phyloP scores from a whole-genome alignment of 2,888 invertebrate species.

The Deilephila elpenor region DNA sequence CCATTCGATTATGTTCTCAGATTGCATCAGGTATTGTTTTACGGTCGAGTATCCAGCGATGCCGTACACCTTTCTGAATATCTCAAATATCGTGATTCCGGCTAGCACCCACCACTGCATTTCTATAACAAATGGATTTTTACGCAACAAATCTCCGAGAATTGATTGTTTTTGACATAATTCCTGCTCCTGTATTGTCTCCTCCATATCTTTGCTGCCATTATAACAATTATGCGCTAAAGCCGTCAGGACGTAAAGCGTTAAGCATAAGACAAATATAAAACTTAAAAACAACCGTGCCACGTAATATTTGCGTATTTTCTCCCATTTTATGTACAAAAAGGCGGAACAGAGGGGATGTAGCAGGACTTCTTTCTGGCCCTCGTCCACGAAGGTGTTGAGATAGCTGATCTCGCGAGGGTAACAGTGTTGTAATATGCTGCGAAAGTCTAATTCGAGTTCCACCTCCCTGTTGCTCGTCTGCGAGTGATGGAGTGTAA shows the following conservation, averaged over 20 bases:
- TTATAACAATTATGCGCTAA: slow-evolving; percentile 94
- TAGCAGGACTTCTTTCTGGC: slow-evolving; percentile 93
- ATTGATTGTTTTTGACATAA: slow-evolving; percentile 92
- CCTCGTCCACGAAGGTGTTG: slow-evolving; percentile 94
- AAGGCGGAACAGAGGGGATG: slow-evolving; percentile 96
- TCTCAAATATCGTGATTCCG: slow-evolving; percentile 91
- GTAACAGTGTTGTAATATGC: slow-evolving; percentile 92
- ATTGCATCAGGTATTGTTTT: slow-evolving; percentile 92
- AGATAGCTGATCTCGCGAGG: slow-evolving; percentile 94
- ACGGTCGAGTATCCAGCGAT: slow-evolving; percentile 92
- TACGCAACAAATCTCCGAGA: slow-evolving; percentile 89
- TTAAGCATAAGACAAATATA: slow-evolving; percentile 91
- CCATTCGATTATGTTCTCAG: slow-evolving; percentile 95
- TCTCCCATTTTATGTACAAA: slow-evolving; percentile 94
- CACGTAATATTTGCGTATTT: slow-evolving; percentile 94
- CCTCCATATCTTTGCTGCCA: slow-evolving; percentile 90
- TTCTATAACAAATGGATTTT: slow-evolving; percentile 90
- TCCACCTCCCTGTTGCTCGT: slow-evolving; percentile 93
- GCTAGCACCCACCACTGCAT: slow-evolving; percentile 93
- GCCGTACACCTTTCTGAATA: slow-evolving; percentile 91
- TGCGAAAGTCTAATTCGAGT: slow-evolving; percentile 92
- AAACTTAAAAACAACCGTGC: slow-evolving; percentile 91
- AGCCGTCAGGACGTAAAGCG: slow-evolving; percentile 92
- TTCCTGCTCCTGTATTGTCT: slow-evolving; percentile 89
- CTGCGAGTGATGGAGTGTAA: slow-evolving; percentile 90